phyloP scores from a whole-genome alignment of 2,797 vertebrate species.

The Alcedo atthis region DNA sequence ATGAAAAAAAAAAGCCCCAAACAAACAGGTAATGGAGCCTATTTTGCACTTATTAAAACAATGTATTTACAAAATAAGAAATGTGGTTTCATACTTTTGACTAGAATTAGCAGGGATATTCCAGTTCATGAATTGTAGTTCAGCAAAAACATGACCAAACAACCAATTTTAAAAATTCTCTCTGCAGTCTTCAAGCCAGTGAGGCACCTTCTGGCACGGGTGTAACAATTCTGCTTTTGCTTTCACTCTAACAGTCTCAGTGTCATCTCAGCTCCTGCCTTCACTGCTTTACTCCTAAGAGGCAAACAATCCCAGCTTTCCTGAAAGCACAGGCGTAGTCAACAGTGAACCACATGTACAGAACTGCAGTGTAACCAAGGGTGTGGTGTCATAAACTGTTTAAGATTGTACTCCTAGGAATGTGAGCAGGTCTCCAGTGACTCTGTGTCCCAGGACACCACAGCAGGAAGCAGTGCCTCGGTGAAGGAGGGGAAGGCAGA shows the following conservation, averaged over 20 bases:
- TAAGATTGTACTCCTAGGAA: not conserved
- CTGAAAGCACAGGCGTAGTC: not conserved
- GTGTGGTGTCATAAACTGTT: not conserved
- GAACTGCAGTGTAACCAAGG: not conserved
- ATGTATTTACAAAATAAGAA: not conserved
- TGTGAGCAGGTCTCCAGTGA: not conserved
- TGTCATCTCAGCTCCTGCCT: not conserved
- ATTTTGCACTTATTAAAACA: not conserved
- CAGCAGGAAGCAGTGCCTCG: not conserved
- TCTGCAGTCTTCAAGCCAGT: not conserved
- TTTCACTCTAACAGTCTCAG: not conserved
- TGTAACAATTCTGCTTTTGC: not conserved
- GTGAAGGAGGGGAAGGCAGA: not conserved
- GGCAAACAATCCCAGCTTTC: not conserved
- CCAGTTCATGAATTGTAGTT: not conserved
- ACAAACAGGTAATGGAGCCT: not conserved
- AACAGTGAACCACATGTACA: not conserved
- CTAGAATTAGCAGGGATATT: not conserved
- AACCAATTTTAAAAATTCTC: not conserved
- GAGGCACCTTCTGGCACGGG: not conserved
- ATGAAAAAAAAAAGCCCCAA: not conserved
- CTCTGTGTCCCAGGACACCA: not conserved
- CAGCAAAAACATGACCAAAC: not conserved
- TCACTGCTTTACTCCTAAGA: not conserved
- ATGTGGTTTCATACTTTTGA: not conserved